These are phyloP conservation scores for Tupaia tana DNA, from an alignment of 2,113 vertebrate genomes.

Conservation along the genomic window DNA sequence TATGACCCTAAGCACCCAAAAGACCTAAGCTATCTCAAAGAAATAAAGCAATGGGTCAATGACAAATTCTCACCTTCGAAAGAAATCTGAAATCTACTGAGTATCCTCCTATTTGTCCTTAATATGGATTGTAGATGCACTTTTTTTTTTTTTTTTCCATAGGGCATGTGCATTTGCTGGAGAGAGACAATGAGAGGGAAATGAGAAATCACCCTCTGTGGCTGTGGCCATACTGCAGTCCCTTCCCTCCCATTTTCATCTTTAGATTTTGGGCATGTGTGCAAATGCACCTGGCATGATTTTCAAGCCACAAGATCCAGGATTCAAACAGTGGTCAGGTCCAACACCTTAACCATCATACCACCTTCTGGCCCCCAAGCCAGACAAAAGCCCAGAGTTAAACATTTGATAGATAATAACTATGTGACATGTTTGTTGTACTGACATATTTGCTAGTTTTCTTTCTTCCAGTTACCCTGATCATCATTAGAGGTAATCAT, in stretches of 20 bases:
- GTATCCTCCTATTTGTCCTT: not conserved
- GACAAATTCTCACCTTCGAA: not conserved
- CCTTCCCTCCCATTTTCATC: no score
- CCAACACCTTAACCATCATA: not conserved
- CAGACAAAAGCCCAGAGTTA: not conserved
- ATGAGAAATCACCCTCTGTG: no score
- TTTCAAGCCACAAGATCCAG: no score
- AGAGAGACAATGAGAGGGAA: no score
- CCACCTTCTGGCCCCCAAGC: not conserved
- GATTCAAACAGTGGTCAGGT: no score
- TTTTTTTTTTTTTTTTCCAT: not conserved
- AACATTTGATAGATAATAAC: not conserved
- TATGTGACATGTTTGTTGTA: not conserved
- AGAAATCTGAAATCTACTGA: not conserved
- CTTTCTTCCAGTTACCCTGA: not conserved
- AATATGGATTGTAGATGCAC: not conserved
- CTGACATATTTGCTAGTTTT: not conserved
- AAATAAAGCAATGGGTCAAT: not conserved
- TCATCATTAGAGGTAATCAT: not conserved
- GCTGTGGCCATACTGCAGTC: no score
- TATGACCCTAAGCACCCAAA: no score
- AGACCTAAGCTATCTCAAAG: not conserved
- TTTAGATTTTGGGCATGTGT: no score
- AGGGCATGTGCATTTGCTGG: no score
- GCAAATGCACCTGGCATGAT: no score